Base-by-base conservation (phyloP, 2,797 vertebrate genomes). In the Labeo calbasu region DNA sequence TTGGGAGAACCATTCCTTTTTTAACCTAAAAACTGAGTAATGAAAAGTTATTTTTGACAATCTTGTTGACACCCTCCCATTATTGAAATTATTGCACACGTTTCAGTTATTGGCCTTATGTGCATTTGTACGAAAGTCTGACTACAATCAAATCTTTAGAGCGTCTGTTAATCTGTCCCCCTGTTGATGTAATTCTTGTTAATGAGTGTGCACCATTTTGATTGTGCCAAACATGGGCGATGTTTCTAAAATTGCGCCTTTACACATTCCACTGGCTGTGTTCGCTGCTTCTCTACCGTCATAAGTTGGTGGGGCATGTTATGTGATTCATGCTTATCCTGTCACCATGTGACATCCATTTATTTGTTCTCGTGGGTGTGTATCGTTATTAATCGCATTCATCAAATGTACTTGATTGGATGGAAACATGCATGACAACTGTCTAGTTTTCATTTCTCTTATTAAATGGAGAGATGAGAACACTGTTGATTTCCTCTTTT, bases 271-370 rank as follows among this genome's bases (percentile, higher is more conserved):
- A 94, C 92, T 93, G 82, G 92, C 89, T 88, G 90, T 87, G 81
- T 88, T 83, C 57, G 89, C 87, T 86, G 93, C 93, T 94, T 92
- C 91, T 90, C 90, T 92, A 86, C 89, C 85, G 70, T 87, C 68
- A 50, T 17, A 55, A 77, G 81, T 88, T 89, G 91, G 89, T 91
- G 88, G 87, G 87, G 73, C 79, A 90, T 89, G 86, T 87, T 65
- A 36, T 96, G 95, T 90, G 77, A 89, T 92, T 93, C 91, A 92
- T 92, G 94, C 94, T 91, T 92, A 95, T 95, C 94, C 96, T 97
- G 97, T 98, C 96, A 97, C 96, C 94, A 92, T 98, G 97, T 98
- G 97, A 98, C 97, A 94, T 95, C 93, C 93, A 87, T 94, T 76
- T 72, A 89, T 90, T 94, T 86, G 91, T 94, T 87, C 91, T 89